A percentile compares a stretch with the other conserved stretches of the same genome.
phyloP scores from a whole-genome alignment of 2,888 invertebrate genomes.

The Tillus elongatus region DNA sequence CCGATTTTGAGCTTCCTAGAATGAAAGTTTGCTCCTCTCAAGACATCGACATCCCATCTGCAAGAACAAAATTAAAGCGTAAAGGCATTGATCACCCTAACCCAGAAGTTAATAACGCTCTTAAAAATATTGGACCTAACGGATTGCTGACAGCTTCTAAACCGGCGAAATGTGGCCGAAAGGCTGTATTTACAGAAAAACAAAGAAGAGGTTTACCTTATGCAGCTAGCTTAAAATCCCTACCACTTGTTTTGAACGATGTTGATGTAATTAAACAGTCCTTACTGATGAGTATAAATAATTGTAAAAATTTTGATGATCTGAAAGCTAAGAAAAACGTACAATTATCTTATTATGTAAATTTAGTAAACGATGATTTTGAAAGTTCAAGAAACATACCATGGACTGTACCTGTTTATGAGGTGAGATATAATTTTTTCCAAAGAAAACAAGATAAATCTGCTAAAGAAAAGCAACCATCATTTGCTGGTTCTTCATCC shows the following conservation, averaged over 20 bases:
- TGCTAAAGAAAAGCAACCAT: no score
- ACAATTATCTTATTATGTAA: slow-evolving; percentile 11
- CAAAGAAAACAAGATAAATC: no score
- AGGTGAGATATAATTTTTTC: slow-evolving; percentile 12
- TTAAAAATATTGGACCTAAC: slow-evolving; percentile 28
- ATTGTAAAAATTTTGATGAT: no score
- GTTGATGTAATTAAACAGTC: slow-evolving; percentile 26
- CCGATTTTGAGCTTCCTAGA: no score
- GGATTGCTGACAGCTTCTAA: slow-evolving; percentile 27
- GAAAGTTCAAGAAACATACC: slow-evolving; percentile 5
- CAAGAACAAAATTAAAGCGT: slow-evolving; percentile 21
- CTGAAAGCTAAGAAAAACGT: no score
- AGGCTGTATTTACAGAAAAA: slow-evolving; percentile 27
- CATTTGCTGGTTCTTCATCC: no score
- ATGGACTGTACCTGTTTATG: slow-evolving; percentile 4
- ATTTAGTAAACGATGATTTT: slow-evolving; percentile 10
- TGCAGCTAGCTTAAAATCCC: slow-evolving; percentile 27
- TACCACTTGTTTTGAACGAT: slow-evolving; percentile 27
- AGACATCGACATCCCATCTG: slow-evolving; percentile 2
- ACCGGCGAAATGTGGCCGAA: slow-evolving; percentile 30
- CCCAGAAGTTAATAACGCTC: slow-evolving; percentile 20
- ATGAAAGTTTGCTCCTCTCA: slow-evolving; percentile 1
- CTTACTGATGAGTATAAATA: slow-evolving; percentile 26
- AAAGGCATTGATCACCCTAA: slow-evolving; percentile 24
- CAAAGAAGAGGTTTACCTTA: slow-evolving; percentile 27